These are phyloP conservation scores for Xerus inauris DNA, from an alignment of 2,113 vertebrate genomes.

Conservation along the genomic window DNA sequence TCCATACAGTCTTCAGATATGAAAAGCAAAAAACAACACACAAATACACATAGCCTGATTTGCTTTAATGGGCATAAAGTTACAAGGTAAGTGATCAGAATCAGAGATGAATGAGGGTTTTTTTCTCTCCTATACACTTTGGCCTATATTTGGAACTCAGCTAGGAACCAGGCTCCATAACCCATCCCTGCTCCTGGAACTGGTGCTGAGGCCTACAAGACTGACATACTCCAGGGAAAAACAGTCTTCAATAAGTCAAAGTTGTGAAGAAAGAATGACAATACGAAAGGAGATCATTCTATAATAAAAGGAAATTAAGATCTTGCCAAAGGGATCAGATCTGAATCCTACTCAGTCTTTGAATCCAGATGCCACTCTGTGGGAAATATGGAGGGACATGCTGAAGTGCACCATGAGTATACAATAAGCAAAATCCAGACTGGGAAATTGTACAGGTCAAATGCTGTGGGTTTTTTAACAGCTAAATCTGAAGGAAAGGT, in stretches of 20 bases:
- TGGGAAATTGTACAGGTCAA: not conserved
- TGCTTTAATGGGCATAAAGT: slow-evolving; percentile 12
- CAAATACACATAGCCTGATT: not conserved
- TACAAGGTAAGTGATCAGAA: not conserved
- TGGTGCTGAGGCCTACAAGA: not conserved
- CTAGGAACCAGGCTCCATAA: not conserved
- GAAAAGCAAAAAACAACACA: slow-evolving; percentile 41
- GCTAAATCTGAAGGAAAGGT: not conserved
- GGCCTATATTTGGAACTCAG: not conserved
- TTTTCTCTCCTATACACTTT: not conserved
- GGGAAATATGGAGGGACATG: not conserved
- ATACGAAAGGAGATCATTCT: not conserved
- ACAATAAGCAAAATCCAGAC: not conserved
- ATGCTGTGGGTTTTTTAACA: not conserved
- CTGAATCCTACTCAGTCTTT: not conserved
- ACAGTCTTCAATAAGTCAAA: not conserved
- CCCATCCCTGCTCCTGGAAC: not conserved
- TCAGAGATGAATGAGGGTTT: not conserved
- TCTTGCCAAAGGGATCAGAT: slow-evolving; percentile 10
- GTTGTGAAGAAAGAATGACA: not conserved
- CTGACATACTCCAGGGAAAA: not conserved
- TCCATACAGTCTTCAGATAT: not conserved
- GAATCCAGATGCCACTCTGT: slow-evolving; percentile 18
- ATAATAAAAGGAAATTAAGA: slow-evolving; percentile 52
- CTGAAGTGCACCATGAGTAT: not conserved